phyloP scores from a whole-genome alignment of 2,888 invertebrate genomes.

The Salpingus planirostris region DNA sequence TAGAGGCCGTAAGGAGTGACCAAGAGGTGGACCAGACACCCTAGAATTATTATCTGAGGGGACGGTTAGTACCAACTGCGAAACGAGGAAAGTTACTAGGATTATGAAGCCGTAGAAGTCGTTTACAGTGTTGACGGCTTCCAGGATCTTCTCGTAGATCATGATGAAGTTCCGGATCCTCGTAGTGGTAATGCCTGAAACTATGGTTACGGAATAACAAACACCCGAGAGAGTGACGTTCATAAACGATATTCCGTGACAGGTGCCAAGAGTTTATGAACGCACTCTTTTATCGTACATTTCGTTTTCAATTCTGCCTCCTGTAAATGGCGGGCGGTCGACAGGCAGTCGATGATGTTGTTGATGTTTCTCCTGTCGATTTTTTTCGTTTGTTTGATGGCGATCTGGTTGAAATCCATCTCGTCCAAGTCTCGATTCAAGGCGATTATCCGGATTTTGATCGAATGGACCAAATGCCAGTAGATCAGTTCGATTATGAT shows the following conservation, averaged over 20 bases:
- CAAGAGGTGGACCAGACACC: constrained; percentile 51
- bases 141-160: constrained; percentile 4
- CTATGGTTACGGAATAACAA: no score
- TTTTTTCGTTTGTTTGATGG: no score
- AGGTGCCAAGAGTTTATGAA: no score
- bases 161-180: constrained; percentile 1
- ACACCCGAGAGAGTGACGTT: no score
- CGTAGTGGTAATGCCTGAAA: background rate
- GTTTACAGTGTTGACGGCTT: constrained; percentile 5
- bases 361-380: constrained; percentile 6
- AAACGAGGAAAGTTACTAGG: constrained; percentile 2
- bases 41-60: constrained; percentile 47
- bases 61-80: no score
- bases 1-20: constrained; percentile 55
- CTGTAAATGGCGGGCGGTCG: background rate
- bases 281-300: no score
- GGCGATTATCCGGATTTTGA: constrained; percentile 1
- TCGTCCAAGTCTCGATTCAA: constrained; percentile 4
- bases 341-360: constrained; percentile 4
- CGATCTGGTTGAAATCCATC: background rate
- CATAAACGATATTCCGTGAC: no score
- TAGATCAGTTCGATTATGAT: constrained; percentile 3
- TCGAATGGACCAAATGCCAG: constrained; percentile 4
- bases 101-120: constrained; percentile 7
- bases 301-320: constrained; percentile 1